A percentile compares a stretch with the other conserved stretches of the same genome.
phyloP scores from a whole-genome alignment of 1,140 invertebrate genomes.

The Chymomyza costata region DNA sequence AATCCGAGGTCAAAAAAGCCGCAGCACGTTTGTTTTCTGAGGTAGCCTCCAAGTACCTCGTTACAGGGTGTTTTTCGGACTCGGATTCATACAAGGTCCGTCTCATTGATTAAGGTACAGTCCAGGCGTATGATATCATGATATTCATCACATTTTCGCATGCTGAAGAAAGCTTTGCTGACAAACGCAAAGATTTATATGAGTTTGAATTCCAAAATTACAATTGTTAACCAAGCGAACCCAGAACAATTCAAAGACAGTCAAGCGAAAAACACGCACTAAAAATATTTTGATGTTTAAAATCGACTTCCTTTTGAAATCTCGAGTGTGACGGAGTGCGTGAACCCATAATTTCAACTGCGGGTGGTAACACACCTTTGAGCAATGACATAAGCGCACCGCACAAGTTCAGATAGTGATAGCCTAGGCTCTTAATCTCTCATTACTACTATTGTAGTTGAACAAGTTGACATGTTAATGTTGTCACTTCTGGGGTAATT shows the following conservation, averaged over 20 bases:
- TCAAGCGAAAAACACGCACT: constrained; percentile 14
- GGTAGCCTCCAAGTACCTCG: too few species aligned
- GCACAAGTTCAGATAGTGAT: constrained; percentile 55
- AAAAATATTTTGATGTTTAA: constrained; percentile 33
- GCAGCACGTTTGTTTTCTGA: too few species aligned
- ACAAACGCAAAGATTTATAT: constrained; percentile 58
- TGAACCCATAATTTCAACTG: constrained; percentile 35
- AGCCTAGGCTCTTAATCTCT: constrained; percentile 27
- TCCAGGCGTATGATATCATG: too few species aligned
- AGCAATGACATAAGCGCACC: constrained; percentile 33
- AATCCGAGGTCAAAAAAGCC: too few species aligned
- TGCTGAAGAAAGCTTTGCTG: constrained; percentile 28
- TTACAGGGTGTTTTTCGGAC: too few species aligned
- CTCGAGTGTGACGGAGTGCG: constrained; percentile 61
- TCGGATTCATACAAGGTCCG: too few species aligned
- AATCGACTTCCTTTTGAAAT: constrained; percentile 53
- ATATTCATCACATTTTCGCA: too few species aligned
- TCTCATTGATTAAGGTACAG: too few species aligned
- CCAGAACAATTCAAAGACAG: constrained; percentile 59
- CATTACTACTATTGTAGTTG: constrained; percentile 21
- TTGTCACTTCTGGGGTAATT: constrained; percentile 3
- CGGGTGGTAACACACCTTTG: constrained; percentile 1
- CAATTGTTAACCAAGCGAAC: too few species aligned
- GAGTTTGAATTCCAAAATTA: constrained; percentile 35
- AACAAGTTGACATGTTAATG: constrained; percentile 27